phyloP scores from a whole-genome alignment of 2,888 invertebrate genomes.

The Epinotia nisella region DNA sequence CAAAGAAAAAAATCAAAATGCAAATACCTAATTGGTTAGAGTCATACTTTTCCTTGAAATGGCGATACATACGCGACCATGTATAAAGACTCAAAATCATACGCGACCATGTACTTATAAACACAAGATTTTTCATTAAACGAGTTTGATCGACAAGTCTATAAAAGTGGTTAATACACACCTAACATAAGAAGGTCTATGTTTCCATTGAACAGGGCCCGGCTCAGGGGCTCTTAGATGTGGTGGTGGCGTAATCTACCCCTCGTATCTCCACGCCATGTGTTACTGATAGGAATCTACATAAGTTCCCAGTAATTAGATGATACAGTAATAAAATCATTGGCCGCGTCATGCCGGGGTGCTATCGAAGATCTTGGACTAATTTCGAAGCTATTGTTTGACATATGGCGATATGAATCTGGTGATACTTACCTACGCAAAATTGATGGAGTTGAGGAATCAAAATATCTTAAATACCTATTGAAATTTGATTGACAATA shows the following conservation, averaged over 20 bases:
- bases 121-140: neutral
- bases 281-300: conserved; percentile 69
- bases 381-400: conserved; percentile 39
- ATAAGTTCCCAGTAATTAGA: conserved; percentile 71
- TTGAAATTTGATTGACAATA: too few relatives aligned
- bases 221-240: conserved; percentile 43
- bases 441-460: conserved; percentile 5
- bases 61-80: neutral
- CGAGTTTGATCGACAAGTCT: conserved; percentile 5
- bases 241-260: conserved; percentile 61
- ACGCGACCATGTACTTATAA: neutral
- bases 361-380: conserved; percentile 57
- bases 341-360: conserved; percentile 59
- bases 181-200: conserved; percentile 32
- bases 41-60: too few relatives aligned
- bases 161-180: conserved; percentile 3
- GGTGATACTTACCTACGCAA: neutral
- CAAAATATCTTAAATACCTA: neutral
- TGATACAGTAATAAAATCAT: conserved; percentile 79
- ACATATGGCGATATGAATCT: conserved; percentile 46
- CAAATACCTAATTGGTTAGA: neutral
- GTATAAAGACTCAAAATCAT: neutral
- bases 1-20: neutral
- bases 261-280: conserved; percentile 67
- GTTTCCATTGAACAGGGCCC: neutral